Conservation (phyloP, 2,797 vertebrate species). For the Heliangelus exortis region DNA sequence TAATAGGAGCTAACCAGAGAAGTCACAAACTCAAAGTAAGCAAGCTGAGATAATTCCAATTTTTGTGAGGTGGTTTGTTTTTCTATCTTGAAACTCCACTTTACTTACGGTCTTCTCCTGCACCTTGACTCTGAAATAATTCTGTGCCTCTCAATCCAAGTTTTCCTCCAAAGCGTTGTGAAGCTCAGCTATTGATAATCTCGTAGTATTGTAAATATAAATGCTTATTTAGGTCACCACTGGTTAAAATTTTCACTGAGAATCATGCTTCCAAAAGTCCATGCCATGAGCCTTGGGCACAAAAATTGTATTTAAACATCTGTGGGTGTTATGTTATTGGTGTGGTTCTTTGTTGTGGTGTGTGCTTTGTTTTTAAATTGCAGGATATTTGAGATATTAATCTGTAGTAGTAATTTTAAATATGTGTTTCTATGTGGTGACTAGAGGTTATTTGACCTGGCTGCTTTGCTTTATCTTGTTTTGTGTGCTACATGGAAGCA, state of each 20-base stretch:
- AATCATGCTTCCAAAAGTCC: background rate
- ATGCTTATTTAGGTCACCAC: background rate
- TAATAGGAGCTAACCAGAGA: background rate
- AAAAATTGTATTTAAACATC: background rate
- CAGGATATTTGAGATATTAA: background rate
- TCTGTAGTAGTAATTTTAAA: background rate
- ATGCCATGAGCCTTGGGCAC: background rate
- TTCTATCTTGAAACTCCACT: background rate
- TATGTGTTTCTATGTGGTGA: rapidly evolving
- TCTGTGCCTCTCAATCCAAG: background rate
- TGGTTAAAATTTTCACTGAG: background rate
- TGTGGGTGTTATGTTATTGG: rapidly evolving
- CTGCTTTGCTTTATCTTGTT: background rate
- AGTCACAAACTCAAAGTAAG: background rate
- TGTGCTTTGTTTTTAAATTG: background rate
- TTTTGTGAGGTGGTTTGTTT: background rate
- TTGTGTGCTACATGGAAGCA: background rate
- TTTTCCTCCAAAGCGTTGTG: background rate
- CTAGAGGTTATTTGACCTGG: background rate
- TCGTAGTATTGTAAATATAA: background rate
- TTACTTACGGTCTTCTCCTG: background rate
- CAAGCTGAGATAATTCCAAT: background rate
- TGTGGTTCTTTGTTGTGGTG: background rate
- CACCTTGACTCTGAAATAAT: background rate
- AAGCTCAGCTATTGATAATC: background rate